phyloP scores from a whole-genome alignment of 2,888 invertebrate genomes.

The Coleophora flavipennella region DNA sequence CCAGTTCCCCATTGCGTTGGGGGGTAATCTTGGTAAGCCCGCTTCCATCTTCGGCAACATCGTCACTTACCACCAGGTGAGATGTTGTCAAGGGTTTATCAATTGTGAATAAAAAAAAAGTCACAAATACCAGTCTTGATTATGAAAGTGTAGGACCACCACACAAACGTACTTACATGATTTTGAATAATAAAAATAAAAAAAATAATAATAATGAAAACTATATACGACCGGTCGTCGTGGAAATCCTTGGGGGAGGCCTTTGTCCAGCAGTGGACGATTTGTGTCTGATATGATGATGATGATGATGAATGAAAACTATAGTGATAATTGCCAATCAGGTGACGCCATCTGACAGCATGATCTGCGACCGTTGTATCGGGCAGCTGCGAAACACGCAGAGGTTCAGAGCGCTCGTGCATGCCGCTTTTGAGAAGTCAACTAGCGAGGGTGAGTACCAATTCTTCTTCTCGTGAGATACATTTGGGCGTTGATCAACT shows the following conservation, averaged over 20 bases:
- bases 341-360: slow-evolving; percentile 28
- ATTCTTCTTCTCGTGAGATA: too few relatives aligned
- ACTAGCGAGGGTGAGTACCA: slow-evolving; percentile 15
- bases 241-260: too few relatives aligned
- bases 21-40: too few relatives aligned
- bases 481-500: too few relatives aligned
- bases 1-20: too few relatives aligned
- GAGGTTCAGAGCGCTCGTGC: slow-evolving; percentile 30
- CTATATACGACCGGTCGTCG: background rate
- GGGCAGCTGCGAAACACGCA: slow-evolving; percentile 28
- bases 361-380: slow-evolving; percentile 38
- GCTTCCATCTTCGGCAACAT: too few relatives aligned
- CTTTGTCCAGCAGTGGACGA: too few relatives aligned
- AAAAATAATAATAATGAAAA: background rate
- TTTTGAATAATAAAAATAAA: background rate
- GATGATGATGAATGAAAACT: background rate
- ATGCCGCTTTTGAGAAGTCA: slow-evolving; percentile 29
- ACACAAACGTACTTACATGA: background rate
- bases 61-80: too few relatives aligned
- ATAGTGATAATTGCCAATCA: slow-evolving; percentile 9
- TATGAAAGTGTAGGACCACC: background rate
- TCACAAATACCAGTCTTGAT: background rate
- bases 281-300: too few relatives aligned
- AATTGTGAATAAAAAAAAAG: too few relatives aligned
- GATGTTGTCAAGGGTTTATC: too few relatives aligned